Conservation (phyloP, 1,140 invertebrate species). For the Heliconius congener region DNA sequence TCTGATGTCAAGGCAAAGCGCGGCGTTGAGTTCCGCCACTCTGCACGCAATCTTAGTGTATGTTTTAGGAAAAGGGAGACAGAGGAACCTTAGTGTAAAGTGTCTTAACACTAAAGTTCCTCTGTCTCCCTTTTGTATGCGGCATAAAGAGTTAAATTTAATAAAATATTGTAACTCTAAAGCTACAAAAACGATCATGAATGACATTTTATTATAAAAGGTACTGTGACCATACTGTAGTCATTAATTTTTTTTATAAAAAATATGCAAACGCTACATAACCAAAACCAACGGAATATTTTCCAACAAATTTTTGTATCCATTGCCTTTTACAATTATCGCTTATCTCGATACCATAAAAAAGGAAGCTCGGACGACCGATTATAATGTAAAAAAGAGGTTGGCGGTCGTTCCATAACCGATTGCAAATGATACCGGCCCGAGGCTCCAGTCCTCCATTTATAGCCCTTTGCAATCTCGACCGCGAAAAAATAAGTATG, state of each 20-base stretch:
- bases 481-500: constrained; percentile 72
- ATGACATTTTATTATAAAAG: background rate
- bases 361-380: constrained; percentile 67
- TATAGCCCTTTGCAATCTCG: constrained; percentile 76
- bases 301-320: constrained; percentile 44
- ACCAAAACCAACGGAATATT: constrained; percentile 10
- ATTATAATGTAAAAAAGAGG: constrained; percentile 79
- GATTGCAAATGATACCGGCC: constrained; percentile 79
- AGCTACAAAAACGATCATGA: background rate
- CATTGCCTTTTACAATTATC: constrained; percentile 57
- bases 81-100: too few relatives aligned
- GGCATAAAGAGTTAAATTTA: too few relatives aligned
- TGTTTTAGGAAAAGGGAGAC: too few relatives aligned
- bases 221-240: background rate
- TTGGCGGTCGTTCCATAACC: constrained; percentile 75
- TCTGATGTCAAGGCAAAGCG: too few relatives aligned
- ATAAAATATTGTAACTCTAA: constrained; percentile 9
- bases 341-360: constrained; percentile 61
- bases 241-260: background rate
- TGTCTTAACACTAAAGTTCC: too few relatives aligned
- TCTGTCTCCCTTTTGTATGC: too few relatives aligned
- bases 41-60: too few relatives aligned
- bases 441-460: constrained; percentile 63
- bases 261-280: background rate
- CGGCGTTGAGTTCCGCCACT: too few relatives aligned